phyloP scores from a whole-genome alignment of 2,797 vertebrate genomes.

The Balearica regulorum region DNA sequence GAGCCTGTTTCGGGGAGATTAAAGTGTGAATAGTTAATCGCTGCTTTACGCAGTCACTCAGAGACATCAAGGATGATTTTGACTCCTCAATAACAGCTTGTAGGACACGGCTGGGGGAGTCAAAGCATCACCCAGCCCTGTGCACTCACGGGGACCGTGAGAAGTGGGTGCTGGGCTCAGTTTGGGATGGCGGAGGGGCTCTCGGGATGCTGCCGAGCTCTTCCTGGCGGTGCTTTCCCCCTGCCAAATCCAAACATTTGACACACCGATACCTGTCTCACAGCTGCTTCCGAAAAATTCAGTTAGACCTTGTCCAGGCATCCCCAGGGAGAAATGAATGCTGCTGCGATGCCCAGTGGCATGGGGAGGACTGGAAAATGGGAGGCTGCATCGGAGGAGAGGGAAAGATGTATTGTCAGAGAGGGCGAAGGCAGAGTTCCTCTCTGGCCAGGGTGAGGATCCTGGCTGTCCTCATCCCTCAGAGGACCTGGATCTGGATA shows the following conservation, averaged over 20 bases:
- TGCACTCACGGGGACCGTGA: fast-evolving
- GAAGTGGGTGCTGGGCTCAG: background rate
- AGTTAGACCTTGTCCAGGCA: background rate
- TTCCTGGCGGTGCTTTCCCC: background rate
- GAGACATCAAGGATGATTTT: background rate
- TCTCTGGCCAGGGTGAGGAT: background rate
- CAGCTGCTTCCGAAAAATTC: background rate
- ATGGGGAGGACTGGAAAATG: background rate
- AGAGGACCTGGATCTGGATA: background rate
- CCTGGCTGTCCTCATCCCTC: background rate
- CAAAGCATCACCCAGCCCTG: background rate
- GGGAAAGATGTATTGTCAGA: background rate
- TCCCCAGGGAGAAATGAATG: background rate
- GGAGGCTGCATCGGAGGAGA: background rate
- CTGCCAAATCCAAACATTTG: fast-evolving
- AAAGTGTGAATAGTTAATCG: constrained; percentile 52
- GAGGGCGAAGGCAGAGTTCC: background rate
- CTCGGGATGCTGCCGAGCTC: background rate
- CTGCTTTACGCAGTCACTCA: background rate
- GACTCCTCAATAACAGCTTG: constrained; percentile 4
- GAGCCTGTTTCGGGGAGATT: constrained; percentile 46
- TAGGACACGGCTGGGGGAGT: background rate
- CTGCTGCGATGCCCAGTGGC: background rate
- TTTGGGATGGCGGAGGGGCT: background rate
- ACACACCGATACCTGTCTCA: background rate